These are phyloP conservation scores for Protobothrops mucrosquamatus DNA, from an alignment of 2,113 vertebrate species.

Conservation along the genomic window DNA sequence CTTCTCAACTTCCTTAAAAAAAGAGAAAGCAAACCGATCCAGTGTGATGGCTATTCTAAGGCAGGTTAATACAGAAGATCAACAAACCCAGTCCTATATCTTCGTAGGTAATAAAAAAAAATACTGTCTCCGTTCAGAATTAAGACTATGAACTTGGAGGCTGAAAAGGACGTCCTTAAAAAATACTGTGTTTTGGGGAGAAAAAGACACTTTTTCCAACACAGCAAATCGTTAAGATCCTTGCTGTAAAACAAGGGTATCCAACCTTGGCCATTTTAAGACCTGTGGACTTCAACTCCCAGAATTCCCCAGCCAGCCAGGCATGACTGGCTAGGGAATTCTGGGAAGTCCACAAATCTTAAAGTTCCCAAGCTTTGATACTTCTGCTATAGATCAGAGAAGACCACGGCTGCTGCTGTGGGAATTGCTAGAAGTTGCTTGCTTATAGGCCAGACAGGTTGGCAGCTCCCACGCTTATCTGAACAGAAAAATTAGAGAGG, in stretches of 20 bases:
- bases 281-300: background rate
- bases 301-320: background rate
- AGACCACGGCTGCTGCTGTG: constrained; percentile 2
- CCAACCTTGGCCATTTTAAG: background rate
- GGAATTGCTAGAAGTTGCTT: background rate
- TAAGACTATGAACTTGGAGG: constrained; percentile 61
- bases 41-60: background rate
- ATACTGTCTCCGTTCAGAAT: constrained; percentile 56
- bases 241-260: constrained; percentile 12
- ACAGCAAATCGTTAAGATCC: constrained; percentile 43
- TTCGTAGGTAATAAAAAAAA: constrained; percentile 10
- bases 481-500: background rate
- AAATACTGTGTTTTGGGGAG: background rate
- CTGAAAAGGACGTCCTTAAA: constrained; percentile 1
- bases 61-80: constrained; percentile 45
- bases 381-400: background rate
- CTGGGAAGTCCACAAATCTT: background rate
- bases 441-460: constrained; percentile 33
- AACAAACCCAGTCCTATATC: constrained; percentile 31
- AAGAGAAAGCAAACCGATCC: background rate
- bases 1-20: constrained; percentile 36
- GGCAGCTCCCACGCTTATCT: background rate
- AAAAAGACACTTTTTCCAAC: constrained; percentile 44
- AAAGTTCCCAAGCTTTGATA: background rate
- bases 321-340: background rate